phyloP scores from a whole-genome alignment of 2,113 vertebrate species.

The Apus apus region DNA sequence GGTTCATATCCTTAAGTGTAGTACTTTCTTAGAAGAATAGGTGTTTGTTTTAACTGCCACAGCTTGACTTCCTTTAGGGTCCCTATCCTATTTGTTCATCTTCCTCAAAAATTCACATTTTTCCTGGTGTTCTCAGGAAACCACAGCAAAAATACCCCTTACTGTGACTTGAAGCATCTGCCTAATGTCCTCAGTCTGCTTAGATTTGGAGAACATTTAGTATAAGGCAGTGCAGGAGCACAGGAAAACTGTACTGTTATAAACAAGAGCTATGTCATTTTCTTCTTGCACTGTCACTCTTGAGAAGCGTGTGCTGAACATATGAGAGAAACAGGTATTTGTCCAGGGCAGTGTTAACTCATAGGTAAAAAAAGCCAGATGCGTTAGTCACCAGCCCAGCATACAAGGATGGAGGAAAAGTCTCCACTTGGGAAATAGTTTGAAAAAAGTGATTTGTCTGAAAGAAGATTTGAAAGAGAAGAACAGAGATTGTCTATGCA shows the following conservation, averaged over 20 bases:
- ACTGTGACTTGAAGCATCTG: neutral
- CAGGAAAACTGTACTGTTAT: neutral
- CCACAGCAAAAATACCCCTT: neutral
- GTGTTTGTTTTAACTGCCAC: neutral
- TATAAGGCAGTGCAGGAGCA: neutral
- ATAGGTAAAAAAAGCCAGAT: neutral
- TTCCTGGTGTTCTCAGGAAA: neutral
- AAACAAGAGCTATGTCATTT: neutral
- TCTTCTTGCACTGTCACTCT: neutral
- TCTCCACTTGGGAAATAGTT: neutral
- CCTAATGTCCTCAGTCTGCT: neutral
- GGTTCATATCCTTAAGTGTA: neutral
- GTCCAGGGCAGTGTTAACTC: neutral
- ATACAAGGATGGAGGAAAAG: neutral
- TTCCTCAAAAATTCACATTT: neutral
- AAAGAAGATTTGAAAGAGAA: neutral
- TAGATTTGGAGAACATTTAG: neutral
- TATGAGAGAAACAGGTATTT: neutral
- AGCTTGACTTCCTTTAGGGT: neutral
- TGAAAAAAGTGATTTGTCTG: neutral
- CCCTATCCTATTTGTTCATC: neutral
- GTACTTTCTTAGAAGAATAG: neutral
- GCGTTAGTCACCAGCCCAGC: neutral
- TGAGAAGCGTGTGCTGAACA: neutral
- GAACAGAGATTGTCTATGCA: neutral